A percentile compares a stretch with the other conserved stretches of the same genome.
These are phyloP conservation scores for Eupithecia exiguata DNA, from an alignment of 2,888 invertebrate genomes.

Conservation along the genomic window DNA sequence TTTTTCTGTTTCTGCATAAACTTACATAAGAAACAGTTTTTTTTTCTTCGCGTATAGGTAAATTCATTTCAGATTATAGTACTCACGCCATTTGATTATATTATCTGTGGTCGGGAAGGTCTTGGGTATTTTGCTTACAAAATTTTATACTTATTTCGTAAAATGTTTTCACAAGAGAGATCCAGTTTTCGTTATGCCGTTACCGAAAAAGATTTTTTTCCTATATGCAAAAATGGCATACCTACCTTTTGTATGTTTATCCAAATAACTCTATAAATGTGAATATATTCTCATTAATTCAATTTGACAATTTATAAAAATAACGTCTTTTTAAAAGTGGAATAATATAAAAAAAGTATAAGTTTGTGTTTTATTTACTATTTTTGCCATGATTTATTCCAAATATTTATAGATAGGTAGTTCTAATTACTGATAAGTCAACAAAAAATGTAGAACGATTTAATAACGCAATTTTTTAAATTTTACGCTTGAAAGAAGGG, in stretches of 20 bases:
- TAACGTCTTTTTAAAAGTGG: no score
- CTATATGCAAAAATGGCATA: neutral
- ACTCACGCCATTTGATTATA: neutral
- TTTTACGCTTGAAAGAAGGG: slow-evolving; percentile 40
- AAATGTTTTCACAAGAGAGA: neutral
- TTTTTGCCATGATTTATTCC: neutral
- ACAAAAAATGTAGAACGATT: neutral
- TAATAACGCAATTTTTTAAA: neutral
- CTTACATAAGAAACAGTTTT: no score
- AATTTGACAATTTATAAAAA: no score
- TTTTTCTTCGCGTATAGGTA: neutral
- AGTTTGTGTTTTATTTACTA: neutral
- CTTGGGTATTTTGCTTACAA: neutral
- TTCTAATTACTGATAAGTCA: neutral
- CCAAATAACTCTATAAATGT: no score
- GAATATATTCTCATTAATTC: no score
- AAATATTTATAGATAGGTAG: neutral
- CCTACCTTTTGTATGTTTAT: neutral
- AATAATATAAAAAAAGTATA: neutral
- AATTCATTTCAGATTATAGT: neutral
- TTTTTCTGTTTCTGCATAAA: neutral
- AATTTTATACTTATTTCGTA: neutral
- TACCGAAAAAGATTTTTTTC: neutral
- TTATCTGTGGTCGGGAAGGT: neutral
- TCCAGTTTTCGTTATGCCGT: neutral